Percentiles rank a stretch among this genome's conserved stretches.
Evolutionary conservation across 2,113 vertebrate species (phyloP).

Genomic region (Gila orcuttii): DNA sequence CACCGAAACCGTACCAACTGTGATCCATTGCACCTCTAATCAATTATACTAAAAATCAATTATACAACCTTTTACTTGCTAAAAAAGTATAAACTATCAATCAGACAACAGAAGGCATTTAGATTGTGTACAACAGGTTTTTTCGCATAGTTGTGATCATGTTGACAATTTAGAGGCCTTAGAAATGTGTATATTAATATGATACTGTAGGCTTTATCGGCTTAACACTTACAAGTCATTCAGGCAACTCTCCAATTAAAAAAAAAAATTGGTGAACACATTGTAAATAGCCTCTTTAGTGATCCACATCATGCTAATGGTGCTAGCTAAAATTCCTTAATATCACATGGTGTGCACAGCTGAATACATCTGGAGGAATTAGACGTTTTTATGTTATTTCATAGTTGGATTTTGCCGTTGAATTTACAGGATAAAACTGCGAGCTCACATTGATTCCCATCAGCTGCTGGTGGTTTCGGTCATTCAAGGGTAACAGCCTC

Average conservation of each 20-base stretch:
- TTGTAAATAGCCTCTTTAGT: neutral
- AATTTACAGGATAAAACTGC: neutral
- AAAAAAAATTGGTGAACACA: neutral
- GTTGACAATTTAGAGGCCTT: no score
- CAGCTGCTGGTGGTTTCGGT: neutral
- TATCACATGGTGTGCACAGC: neutral
- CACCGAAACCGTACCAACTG: no score
- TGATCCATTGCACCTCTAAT: no score
- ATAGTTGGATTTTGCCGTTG: neutral
- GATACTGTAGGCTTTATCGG: no score
- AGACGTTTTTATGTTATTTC: neutral
- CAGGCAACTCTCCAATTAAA: neutral
- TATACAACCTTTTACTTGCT: no score
- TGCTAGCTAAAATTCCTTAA: neutral
- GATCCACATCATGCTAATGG: neutral
- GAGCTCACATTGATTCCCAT: neutral
- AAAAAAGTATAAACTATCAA: no score
- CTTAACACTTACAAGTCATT: neutral
- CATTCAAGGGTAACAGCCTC: slow-evolving; percentile 2
- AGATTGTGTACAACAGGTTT: no score
- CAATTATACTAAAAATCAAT: no score
- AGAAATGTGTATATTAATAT: no score
- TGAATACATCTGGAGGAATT: neutral
- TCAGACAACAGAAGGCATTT: no score
- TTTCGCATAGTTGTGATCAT: no score